These are phyloP conservation scores for Drosophila insularis DNA, from an alignment of 1,140 invertebrate species.

Conservation along the genomic window DNA sequence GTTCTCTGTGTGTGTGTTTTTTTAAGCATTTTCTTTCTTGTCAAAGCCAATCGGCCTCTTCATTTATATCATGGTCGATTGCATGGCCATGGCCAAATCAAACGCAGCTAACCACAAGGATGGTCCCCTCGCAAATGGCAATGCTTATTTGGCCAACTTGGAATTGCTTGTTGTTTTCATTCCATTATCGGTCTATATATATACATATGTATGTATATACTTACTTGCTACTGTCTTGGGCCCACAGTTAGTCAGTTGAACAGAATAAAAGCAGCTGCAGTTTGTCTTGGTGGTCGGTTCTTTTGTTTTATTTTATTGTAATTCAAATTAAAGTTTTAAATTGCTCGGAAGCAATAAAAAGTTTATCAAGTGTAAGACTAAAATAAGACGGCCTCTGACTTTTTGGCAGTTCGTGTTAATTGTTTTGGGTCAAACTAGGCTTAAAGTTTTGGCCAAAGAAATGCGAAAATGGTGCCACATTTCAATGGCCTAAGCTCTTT, in stretches of 20 bases:
- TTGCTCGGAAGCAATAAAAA: constrained; percentile 80
- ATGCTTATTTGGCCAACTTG: constrained; percentile 51
- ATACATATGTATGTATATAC: no score
- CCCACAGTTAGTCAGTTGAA: background rate
- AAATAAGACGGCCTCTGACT: constrained; percentile 50
- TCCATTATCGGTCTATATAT: constrained; percentile 60
- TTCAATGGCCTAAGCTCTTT: constrained; percentile 47
- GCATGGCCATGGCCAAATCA: constrained; percentile 62
- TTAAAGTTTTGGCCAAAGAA: constrained; percentile 39
- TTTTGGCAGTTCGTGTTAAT: constrained; percentile 70
- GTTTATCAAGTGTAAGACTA: constrained; percentile 70
- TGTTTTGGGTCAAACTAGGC: constrained; percentile 56
- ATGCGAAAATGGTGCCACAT: constrained; percentile 38
- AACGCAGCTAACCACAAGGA: constrained; percentile 48
- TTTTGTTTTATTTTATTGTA: constrained; percentile 42
- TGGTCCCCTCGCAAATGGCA: no score
- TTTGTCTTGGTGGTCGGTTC: constrained; percentile 37
- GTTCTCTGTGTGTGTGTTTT: constrained; percentile 19
- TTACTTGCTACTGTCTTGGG: constrained; percentile 17
- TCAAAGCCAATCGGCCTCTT: constrained; percentile 37
- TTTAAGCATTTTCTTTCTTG: constrained; percentile 8
- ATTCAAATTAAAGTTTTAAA: constrained; percentile 71
- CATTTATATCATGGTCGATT: constrained; percentile 75
- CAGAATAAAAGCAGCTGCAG: constrained; percentile 44
- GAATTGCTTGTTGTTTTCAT: constrained; percentile 64